Conservation (phyloP, 2,113 vertebrate genomes). For the Rynchops niger region DNA sequence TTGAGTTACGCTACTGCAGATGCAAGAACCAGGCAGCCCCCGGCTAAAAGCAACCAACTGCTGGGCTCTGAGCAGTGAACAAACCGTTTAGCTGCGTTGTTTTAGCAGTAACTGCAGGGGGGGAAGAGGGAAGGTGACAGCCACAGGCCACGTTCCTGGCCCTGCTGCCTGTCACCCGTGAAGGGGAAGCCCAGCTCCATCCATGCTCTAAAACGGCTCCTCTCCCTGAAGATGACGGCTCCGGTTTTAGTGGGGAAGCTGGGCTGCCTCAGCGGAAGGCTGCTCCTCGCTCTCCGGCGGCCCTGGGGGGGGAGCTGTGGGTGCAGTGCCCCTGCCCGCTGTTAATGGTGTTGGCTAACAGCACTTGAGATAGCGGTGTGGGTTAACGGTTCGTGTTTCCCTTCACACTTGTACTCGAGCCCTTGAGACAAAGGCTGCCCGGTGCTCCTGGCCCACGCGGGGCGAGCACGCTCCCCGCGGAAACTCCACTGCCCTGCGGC, state of each 20-base stretch:
- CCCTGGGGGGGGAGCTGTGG: fast-evolving
- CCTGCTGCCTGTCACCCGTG: fast-evolving
- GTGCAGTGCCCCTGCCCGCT: neutral
- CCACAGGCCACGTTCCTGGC: fast-evolving
- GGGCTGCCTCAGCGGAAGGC: fast-evolving
- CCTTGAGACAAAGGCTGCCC: too few relatives aligned
- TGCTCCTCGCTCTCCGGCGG: fast-evolving
- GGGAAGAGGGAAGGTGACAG: neutral
- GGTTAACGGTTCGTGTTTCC: neutral
- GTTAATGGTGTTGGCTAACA: fast-evolving
- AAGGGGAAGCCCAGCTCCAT: fast-evolving
- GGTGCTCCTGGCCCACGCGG: fast-evolving
- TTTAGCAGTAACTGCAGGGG: neutral
- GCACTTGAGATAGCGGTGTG: neutral
- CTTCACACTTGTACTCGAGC: fast-evolving
- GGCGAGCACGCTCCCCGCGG: fast-evolving
- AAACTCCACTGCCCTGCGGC: fast-evolving
- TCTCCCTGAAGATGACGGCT: fast-evolving
- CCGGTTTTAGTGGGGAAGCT: too few relatives aligned
- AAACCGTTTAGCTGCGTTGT: too few relatives aligned
- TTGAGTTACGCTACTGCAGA: fast-evolving
- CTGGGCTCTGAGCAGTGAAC: neutral
- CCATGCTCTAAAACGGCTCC: fast-evolving
- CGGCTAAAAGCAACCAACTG: fast-evolving
- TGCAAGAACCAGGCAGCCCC: fast-evolving